These are phyloP conservation scores for Stenurella melanura DNA, from an alignment of 2,888 invertebrate genomes.

Conservation along the genomic window DNA sequence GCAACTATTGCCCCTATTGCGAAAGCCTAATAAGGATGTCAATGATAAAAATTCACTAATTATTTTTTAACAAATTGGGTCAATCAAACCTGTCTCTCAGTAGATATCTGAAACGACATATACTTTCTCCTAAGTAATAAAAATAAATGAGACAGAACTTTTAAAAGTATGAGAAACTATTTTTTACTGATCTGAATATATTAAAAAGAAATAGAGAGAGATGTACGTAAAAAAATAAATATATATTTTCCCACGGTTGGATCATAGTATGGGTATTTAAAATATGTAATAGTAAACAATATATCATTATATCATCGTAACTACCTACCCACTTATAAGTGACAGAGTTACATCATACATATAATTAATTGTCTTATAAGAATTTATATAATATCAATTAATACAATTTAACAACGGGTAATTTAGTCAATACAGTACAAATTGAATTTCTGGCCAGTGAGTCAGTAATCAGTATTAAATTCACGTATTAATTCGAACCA, in stretches of 20 bases:
- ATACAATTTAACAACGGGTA: conserved; percentile 27
- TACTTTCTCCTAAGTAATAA: conserved; percentile 32
- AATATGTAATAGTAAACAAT: conserved; percentile 11
- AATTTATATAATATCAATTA: conserved; percentile 28
- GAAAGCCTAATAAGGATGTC: conserved; percentile 49
- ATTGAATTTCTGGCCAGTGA: conserved; percentile 27
- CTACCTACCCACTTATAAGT: conserved; percentile 17
- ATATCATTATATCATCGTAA: conserved; percentile 34
- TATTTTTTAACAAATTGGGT: conserved; percentile 25
- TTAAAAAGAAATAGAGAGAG: background rate
- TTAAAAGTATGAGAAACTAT: conserved; percentile 11
- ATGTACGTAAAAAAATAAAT: background rate
- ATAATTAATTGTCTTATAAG: conserved; percentile 18
- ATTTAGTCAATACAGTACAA: conserved; percentile 26
- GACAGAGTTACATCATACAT: conserved; percentile 27
- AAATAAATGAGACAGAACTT: background rate
- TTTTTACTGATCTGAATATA: background rate
- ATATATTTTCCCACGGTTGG: background rate
- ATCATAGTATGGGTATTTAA: conserved; percentile 21
- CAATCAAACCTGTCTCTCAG: conserved; percentile 17
- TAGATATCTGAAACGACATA: conserved; percentile 6
- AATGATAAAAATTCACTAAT: conserved; percentile 41
- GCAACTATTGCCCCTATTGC: conserved; percentile 24
- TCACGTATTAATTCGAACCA: conserved; percentile 41
- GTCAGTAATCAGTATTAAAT: conserved; percentile 37